Evolutionary conservation across 37 sponge, comb jelly and placozoan genomes (phyloP).

Genomic region (Amphimedon queenslandica): DNA sequence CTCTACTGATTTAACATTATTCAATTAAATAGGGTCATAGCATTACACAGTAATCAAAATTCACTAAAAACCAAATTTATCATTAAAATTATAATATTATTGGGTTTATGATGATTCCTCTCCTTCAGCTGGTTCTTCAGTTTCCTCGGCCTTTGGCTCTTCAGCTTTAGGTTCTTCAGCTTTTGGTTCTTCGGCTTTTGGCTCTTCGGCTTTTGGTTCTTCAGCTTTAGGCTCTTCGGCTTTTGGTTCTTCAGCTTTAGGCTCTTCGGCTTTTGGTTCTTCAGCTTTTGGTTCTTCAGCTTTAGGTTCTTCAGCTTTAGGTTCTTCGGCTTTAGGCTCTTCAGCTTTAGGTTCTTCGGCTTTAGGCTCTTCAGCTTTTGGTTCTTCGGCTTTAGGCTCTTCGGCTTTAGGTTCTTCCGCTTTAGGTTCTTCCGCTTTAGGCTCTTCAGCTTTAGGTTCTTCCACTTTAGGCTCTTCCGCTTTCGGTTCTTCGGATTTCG

Average conservation of each 20-base stretch:
- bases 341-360: constrained; percentile 1
- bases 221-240: constrained; percentile 5
- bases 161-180: constrained; percentile 8
- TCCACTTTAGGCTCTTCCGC: background rate
- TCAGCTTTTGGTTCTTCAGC: constrained; percentile 19
- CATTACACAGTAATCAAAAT: no score
- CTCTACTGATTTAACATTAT: no score
- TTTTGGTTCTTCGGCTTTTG: constrained; percentile 2
- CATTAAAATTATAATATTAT: no score
- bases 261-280: constrained; percentile 15
- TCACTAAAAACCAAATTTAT: no score
- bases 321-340: background rate
- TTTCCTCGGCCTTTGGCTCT: constrained; percentile 7
- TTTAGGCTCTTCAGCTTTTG: constrained; percentile 9
- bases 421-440: background rate
- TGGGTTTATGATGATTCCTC: no score
- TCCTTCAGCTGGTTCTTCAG: background rate
- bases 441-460: background rate
- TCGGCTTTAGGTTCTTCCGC: constrained; percentile 12
- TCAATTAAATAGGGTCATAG: no score
- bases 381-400: background rate
- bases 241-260: background rate
- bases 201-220: background rate
- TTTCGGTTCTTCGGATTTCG: background rate
- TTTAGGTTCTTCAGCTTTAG: background rate